Percentiles rank a stretch among this genome's conserved stretches.
phyloP scores from a whole-genome alignment of 2,888 invertebrate genomes.

The Ochlodes sylvanus region DNA sequence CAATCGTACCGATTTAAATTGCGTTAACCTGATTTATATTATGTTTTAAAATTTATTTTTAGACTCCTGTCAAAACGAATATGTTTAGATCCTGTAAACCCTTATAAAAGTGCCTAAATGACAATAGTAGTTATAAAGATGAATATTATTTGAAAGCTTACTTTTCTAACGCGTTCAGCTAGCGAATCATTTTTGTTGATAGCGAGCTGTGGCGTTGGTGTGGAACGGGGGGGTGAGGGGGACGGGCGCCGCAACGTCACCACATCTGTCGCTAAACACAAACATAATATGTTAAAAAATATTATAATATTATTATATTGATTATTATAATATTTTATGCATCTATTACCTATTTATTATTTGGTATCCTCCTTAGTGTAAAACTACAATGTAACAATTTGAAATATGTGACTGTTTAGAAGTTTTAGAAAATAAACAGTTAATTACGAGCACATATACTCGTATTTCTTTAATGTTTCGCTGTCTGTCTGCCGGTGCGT shows the following conservation, averaged over 20 bases:
- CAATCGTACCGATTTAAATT: not conserved
- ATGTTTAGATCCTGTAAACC: too few species aligned
- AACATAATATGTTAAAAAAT: conserved; percentile 2
- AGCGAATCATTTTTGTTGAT: conserved; percentile 89
- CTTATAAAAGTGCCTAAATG: too few species aligned
- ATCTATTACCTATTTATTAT: not conserved
- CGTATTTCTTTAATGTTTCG: conserved; percentile 1
- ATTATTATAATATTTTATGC: too few species aligned
- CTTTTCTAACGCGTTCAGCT: conserved; percentile 89
- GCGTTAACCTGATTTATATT: not conserved
- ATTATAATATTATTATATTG: conserved; percentile 8
- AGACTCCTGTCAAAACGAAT: too few species aligned
- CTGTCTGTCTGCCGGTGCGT: not conserved
- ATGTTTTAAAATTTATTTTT: too few species aligned
- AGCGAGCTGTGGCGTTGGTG: conserved; percentile 80
- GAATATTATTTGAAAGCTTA: conserved; percentile 52
- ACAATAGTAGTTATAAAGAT: not conserved
- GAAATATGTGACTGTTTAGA: conserved; percentile 7
- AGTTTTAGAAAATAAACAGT: conserved; percentile 22
- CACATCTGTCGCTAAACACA: conserved; percentile 57
- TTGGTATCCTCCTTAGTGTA: too few species aligned
- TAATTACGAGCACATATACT: not conserved
- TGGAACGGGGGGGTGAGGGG: conserved; percentile 62
- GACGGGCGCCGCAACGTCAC: conserved; percentile 82
- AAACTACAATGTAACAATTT: conserved; percentile 28